phyloP scores from a whole-genome alignment of 2,113 vertebrate species.

The Nothobranchius kuhntae region DNA sequence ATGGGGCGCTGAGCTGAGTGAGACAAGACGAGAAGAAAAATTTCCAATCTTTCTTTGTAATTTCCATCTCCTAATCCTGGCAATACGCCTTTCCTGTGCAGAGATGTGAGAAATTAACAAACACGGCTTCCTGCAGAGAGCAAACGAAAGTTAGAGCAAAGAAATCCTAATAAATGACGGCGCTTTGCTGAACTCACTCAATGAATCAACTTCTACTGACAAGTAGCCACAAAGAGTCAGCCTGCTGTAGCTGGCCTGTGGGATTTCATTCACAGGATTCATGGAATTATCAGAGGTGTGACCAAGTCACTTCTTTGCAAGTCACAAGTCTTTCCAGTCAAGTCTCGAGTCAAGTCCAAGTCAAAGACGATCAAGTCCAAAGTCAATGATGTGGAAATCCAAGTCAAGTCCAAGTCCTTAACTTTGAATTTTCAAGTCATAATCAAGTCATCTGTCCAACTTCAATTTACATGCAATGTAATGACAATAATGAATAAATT shows the following conservation, averaged over 20 bases:
- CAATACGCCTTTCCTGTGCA: slow-evolving; percentile 35
- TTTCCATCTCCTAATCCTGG: slow-evolving; percentile 22
- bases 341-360: no score
- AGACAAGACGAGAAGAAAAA: slow-evolving; percentile 29
- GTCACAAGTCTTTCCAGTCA: no score
- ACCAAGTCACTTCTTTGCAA: no score
- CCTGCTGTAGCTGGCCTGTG: slow-evolving; percentile 12
- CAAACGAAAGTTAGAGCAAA: slow-evolving; percentile 30
- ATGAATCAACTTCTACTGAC: slow-evolving; percentile 21
- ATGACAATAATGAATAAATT: no score
- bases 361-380: no score
- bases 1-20: slow-evolving; percentile 48
- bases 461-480: no score
- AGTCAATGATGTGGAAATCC: no score
- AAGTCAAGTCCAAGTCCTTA: no score
- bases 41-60: slow-evolving; percentile 33
- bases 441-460: no score
- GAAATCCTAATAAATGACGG: slow-evolving; percentile 41
- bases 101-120: slow-evolving; percentile 64
- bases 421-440: no score
- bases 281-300: not conserved
- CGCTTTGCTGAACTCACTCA: slow-evolving; percentile 28
- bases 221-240: slow-evolving; percentile 21
- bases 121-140: slow-evolving; percentile 47
- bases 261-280: slow-evolving; percentile 26